Evolutionary conservation across 2,888 invertebrate species (phyloP).

Genomic region (Phyllotreta striolata): DNA sequence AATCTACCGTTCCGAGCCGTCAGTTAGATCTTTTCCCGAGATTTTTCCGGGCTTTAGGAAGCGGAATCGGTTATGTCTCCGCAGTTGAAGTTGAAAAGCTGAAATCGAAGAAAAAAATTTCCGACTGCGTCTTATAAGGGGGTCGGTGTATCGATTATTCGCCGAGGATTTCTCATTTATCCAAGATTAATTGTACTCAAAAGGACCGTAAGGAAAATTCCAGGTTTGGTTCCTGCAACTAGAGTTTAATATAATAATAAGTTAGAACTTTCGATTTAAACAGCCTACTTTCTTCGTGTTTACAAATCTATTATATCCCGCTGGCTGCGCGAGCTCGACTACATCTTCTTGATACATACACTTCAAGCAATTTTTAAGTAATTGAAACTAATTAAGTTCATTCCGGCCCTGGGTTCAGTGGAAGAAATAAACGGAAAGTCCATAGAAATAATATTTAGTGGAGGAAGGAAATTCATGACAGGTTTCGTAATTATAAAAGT

Average conservation of each 20-base stretch:
- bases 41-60: conserved; percentile 1
- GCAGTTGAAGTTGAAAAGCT: conserved; percentile 8
- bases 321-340: too few species aligned
- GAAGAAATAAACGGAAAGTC: background rate
- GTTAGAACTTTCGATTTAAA: too few species aligned
- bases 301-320: too few species aligned
- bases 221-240: too few species aligned
- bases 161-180: conserved; percentile 15
- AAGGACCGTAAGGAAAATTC: background rate
- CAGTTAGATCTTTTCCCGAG: conserved; percentile 5
- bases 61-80: too few species aligned
- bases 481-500: conserved; percentile 31
- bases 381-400: too few species aligned
- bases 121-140: background rate
- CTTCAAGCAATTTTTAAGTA: too few species aligned
- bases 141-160: conserved; percentile 15
- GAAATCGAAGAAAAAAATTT: conserved; percentile 13
- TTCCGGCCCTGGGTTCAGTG: background rate
- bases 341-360: too few species aligned
- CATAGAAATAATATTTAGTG: conserved; percentile 25
- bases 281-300: too few species aligned
- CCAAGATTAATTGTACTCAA: conserved; percentile 17
- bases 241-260: too few species aligned
- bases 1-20: conserved; percentile 12
- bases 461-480: conserved; percentile 25